A percentile compares a stretch with the other conserved stretches of the same genome.
These are phyloP conservation scores for Galaxias olidus DNA, from an alignment of 2,797 vertebrate genomes.

Conservation along the genomic window DNA sequence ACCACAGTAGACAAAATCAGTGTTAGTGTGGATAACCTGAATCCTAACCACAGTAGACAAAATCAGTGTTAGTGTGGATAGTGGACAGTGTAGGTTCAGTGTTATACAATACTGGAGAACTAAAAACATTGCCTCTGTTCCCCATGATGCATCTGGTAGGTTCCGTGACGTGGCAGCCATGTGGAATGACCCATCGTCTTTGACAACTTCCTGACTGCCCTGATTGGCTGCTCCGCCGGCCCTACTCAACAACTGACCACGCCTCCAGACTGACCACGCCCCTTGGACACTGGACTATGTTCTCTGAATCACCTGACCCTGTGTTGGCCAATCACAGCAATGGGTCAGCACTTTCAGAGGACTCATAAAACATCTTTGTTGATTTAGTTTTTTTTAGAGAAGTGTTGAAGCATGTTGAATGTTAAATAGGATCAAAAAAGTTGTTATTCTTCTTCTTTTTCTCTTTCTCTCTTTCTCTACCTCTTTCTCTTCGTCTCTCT, in stretches of 20 bases:
- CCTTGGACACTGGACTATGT: conserved; percentile 47
- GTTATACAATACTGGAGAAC: neutral
- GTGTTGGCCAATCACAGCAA: conserved; percentile 37
- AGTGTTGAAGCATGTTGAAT: conserved; percentile 78
- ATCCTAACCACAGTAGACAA: too few relatives aligned
- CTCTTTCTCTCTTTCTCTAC: conserved; percentile 31
- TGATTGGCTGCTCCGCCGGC: conserved; percentile 71
- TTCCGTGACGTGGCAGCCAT: conserved; percentile 78
- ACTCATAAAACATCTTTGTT: conserved; percentile 59
- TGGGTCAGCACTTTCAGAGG: conserved; percentile 61
- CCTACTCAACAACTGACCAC: conserved; percentile 64
- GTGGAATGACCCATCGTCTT: conserved; percentile 79
- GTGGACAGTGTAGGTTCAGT: too few relatives aligned
- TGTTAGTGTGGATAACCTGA: too few relatives aligned
- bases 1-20: too few relatives aligned
- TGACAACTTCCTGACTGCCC: conserved; percentile 78
- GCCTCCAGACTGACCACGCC: conserved; percentile 56
- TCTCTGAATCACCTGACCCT: conserved; percentile 38
- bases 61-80: too few relatives aligned
- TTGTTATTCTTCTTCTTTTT: conserved; percentile 55
- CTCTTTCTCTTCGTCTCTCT: conserved; percentile 14
- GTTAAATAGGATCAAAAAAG: conserved; percentile 71
- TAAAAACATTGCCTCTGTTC: neutral
- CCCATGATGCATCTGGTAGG: conserved; percentile 41
- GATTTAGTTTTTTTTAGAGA: conserved; percentile 60